Conservation (phyloP, 2,113 vertebrate genomes). For the Podarcis cretensis region DNA sequence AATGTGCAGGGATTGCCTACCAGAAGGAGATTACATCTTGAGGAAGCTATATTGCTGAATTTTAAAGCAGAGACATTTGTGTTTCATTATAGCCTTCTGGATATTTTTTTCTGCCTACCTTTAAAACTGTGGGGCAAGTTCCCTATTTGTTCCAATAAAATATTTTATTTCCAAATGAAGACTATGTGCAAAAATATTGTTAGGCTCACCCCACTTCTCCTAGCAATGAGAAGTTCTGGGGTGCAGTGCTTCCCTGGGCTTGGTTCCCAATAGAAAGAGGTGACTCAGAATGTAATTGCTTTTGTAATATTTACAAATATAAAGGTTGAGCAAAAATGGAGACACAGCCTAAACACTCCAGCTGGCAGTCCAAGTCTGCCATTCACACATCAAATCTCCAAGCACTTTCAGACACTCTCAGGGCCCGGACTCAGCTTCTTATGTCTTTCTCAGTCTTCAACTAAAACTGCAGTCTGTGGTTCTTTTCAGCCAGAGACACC, state of each 20-base stretch:
- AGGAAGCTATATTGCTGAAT: slow-evolving; percentile 23
- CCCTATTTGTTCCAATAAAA: slow-evolving; percentile 18
- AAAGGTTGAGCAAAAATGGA: background rate
- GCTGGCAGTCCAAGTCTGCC: background rate
- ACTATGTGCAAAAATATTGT: background rate
- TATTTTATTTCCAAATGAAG: background rate
- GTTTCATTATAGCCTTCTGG: background rate
- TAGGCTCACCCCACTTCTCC: background rate
- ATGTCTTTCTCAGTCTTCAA: no score
- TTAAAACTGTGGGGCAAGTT: slow-evolving; percentile 11
- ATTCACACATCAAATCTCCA: background rate
- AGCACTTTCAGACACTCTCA: background rate
- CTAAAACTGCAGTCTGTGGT: no score
- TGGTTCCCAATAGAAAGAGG: background rate
- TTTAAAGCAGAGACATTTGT: slow-evolving; percentile 25
- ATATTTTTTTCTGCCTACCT: slow-evolving; percentile 5
- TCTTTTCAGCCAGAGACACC: no score
- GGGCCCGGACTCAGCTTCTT: no score
- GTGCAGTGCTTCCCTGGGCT: no score
- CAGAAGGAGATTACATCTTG: slow-evolving; percentile 2
- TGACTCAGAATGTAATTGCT: background rate
- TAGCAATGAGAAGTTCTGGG: background rate
- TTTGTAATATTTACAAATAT: background rate
- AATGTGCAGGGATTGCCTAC: slow-evolving; percentile 13
- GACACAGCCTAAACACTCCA: background rate